Conservation (phyloP, 2,888 invertebrate genomes). For the Lasioglossum zephyrum region DNA sequence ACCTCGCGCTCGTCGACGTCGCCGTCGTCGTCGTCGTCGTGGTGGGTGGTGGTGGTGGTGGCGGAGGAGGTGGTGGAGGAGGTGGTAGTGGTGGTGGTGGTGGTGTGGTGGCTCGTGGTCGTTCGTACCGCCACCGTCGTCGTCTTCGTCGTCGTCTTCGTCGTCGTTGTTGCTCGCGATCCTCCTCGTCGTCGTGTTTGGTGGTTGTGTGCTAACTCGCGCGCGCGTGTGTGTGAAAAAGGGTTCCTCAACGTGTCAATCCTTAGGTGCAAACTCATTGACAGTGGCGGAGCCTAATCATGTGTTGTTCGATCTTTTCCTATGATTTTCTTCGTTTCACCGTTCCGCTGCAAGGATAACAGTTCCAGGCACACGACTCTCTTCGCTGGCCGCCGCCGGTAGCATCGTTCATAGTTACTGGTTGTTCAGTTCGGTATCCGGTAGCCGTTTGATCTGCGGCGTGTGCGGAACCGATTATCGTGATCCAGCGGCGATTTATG, state of each 20-base stretch:
- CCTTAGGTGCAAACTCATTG: neutral
- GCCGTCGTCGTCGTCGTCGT: conserved; percentile 32
- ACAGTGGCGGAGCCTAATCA: neutral
- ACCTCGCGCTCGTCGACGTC: conserved; percentile 69
- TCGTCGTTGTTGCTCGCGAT: conserved; percentile 6
- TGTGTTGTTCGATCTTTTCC: neutral
- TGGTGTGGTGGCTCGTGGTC: conserved; percentile 1
- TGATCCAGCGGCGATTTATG: conserved; percentile 46
- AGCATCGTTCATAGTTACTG: neutral
- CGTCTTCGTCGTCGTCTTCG: neutral
- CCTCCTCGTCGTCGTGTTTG: neutral
- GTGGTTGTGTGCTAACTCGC: neutral
- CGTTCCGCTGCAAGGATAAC: neutral
- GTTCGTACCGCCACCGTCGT: neutral
- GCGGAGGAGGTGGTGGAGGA: conserved; percentile 17
- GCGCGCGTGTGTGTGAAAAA: neutral
- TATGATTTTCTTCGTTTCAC: neutral
- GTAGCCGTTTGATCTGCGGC: neutral
- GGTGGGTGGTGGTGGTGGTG: conserved; percentile 23
- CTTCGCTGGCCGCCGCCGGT: neutral
- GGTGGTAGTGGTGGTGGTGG: neutral
- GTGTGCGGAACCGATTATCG: neutral
- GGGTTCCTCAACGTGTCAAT: neutral
- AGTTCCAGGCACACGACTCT: neutral
- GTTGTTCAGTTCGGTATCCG: neutral